Evolutionary conservation across 2,113 vertebrate species (phyloP).

Genomic region (Sigmodon hispidus): DNA sequence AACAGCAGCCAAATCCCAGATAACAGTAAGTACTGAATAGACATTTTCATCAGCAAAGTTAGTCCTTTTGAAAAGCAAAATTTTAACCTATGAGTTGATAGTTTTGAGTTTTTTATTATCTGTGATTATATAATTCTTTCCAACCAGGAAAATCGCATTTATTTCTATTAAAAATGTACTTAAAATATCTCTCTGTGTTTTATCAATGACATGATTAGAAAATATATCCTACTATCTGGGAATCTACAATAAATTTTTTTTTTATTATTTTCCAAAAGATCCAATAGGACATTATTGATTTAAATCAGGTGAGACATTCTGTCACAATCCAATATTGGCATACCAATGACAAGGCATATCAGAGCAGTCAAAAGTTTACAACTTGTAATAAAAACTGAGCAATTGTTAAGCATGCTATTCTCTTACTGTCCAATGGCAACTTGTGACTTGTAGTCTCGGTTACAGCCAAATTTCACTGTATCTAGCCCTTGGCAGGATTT

Average conservation of each 20-base stretch:
- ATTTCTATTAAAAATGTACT: neutral
- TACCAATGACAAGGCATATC: constrained; percentile 79
- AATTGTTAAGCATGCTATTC: constrained; percentile 74
- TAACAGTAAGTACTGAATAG: neutral
- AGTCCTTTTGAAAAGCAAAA: neutral
- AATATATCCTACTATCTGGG: constrained; percentile 43
- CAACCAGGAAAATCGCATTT: neutral
- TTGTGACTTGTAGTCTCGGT: constrained; percentile 86
- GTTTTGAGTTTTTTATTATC: neutral
- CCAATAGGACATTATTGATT: constrained; percentile 72
- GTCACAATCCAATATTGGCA: constrained; percentile 78
- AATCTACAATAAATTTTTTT: neutral
- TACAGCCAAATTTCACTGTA: constrained; percentile 83
- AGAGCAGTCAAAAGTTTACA: constrained; percentile 83
- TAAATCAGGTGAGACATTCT: constrained; percentile 75
- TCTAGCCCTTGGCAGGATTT: constrained; percentile 86
- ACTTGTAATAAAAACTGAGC: constrained; percentile 83
- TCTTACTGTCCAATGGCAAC: constrained; percentile 74
- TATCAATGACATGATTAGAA: neutral
- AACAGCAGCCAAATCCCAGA: constrained; percentile 38
- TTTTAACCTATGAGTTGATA: neutral
- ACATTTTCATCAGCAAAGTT: constrained; percentile 27
- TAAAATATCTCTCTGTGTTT: rapidly evolving
- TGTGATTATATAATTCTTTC: neutral
- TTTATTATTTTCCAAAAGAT: constrained; percentile 63